Evolutionary conservation across 2,113 vertebrate species (phyloP), one percentile per base, ranked within the genome.

Genomic region (Hypomesus transpacificus): DNA sequence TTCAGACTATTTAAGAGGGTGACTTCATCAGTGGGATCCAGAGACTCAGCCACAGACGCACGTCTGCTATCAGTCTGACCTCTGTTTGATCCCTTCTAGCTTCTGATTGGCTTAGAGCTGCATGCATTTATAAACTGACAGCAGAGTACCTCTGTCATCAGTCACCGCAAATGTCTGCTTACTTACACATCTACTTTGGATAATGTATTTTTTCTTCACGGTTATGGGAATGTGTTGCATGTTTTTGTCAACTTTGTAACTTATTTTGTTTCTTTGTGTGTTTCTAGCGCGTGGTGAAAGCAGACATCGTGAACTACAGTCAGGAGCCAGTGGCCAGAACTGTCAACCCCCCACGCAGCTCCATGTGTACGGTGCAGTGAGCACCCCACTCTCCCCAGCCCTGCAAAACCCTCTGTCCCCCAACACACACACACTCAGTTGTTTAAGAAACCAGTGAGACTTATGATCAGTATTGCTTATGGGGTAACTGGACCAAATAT

Each of bases 221-320:
- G 39, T 46, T 46, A 46, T 46, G 7, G 39, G 9, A 46, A 46
- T 11, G 39, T 46, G 7, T 46, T 52, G 34, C 57, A 22, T 58
- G 51, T 72, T 34, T 14, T 14, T 17, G 28, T 61, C 31, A 1
- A 62, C 54, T 14, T 26, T 13, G 67, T 8, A 50, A 22, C 59
- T 18, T 50, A 2, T 61, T 5, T 4, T 68, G 5, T 63, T 9
- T 68, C 5, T 61, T 3, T 75, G 21, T 75, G 21, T 77, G 17
- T 75, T 84, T 77, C 72, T 93, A 98, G 96, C 93, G 92, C 3
- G 96, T 98, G 91, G 96, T 99, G 90, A 99, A 98, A 86, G 97
- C 97, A 63, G 96, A 98, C 86, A 98, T 99, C 83, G 96, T 99
- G 85, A 99, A 98, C 94, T 99, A 98, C 96, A 96, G 92, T 85